Evolutionary conservation across 2,888 invertebrate species (phyloP), one percentile per base, ranked within the genome.

Genomic region (Dynastes maya): DNA sequence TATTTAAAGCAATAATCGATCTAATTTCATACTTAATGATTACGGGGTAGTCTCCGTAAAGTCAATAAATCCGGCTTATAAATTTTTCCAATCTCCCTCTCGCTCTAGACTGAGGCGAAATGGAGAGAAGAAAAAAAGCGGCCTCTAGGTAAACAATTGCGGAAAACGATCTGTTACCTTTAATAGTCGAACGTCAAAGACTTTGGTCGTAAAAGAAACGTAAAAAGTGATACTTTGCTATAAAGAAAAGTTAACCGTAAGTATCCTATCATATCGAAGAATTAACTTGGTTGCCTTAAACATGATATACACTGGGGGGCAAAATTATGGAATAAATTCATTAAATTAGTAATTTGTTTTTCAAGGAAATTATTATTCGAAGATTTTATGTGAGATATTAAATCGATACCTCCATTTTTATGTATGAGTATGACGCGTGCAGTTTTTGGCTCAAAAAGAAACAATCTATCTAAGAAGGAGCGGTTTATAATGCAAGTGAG

Each of bases 1-100:
- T 72, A 72, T 72, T 72, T 72, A 72, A 72, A 72, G 72, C 72
- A 58, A 22, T 72, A 72, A 72, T 72, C 72, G 72, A 72, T 72
- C 71, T 71, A 71, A 71, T 71, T 71, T 71, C 72, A 72, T 72
- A 72, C 72, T 72, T 72, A 61, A 58, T 58, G 72, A 58, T 58
- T 72, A 72, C 22, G 58, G 53, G 58, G 40, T 22, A 22, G 37
- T 40, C 16, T 51, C 5, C 58, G 37, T 55, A 71, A 16, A 58
- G 72, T 45, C 32, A 72, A 72, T 72, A 40, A 72, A 58, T 58
- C 22, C 22, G 13, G 58, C 72, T 40, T 72, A 72, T 37, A 58
- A 71, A 55, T 55, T 71, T 22, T 71, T 37, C 40, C 58, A 27
- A 2, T 55, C 58, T n/a, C n/a, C 13, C 22, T 72, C 40, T 27